Conservation (phyloP, 2,888 invertebrate species). For the Hypomecis punctinalis region DNA sequence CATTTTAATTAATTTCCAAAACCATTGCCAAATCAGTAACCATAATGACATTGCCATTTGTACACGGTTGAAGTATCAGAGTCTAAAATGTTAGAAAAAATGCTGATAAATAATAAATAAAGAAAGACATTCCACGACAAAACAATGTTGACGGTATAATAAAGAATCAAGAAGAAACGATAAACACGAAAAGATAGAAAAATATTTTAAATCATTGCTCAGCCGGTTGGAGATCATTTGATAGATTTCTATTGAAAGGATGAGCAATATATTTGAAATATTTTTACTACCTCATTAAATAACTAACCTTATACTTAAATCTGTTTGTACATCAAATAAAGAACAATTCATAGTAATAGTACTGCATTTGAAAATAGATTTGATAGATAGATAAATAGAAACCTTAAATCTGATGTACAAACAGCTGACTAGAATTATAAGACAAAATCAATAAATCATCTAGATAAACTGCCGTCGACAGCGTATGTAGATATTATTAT, state of each 20-base stretch:
- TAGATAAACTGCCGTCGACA: conserved; percentile 37
- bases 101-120: conserved; percentile 33
- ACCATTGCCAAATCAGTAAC: conserved; percentile 16
- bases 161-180: conserved; percentile 58
- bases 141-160: conserved; percentile 33
- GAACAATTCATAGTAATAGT: not conserved
- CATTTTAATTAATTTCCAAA: conserved; percentile 22
- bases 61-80: conserved; percentile 17
- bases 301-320: conserved; percentile 25
- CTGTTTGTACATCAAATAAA: conserved; percentile 31
- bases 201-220: conserved; percentile 58
- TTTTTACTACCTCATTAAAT: conserved; percentile 51
- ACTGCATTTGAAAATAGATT: not conserved
- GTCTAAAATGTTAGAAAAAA: conserved; percentile 38
- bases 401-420: conserved; percentile 18
- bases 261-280: conserved; percentile 41
- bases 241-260: conserved; percentile 25
- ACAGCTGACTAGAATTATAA: conserved; percentile 15
- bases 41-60: conserved; percentile 34
- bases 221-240: conserved; percentile 18
- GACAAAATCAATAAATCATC: conserved; percentile 26
- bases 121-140: conserved; percentile 34
- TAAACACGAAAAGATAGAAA: conserved; percentile 56
- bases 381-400: not conserved
- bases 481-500: conserved; percentile 45